Base-by-base conservation (phyloP, 2,888 invertebrate species). In the Anoplius nigerrimus region DNA sequence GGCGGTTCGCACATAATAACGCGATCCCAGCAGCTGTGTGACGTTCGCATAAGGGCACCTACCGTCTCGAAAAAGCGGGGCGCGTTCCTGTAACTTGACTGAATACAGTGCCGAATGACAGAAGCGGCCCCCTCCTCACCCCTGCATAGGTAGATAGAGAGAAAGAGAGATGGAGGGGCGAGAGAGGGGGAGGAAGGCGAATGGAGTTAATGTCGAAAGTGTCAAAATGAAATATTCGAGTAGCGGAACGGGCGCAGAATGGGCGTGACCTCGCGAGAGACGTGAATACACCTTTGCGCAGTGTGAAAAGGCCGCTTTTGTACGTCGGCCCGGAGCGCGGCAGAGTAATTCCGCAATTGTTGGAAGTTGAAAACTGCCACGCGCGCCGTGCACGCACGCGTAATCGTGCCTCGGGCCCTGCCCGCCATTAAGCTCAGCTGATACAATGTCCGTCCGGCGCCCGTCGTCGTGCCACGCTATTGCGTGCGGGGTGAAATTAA, bases 211-310 rank as follows among this genome's bases (percentile, higher is more conserved):
- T 83, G 84, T 83, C 72, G 74, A 18, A 81, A 84, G 82, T 82
- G 85, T 85, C 86, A 82, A 79, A 76, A 82, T 85, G 85, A 86
- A 84, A 84, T 86, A 86, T 85, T 84, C 79, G 77, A 82, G 78
- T 80, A 24, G 78, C 64, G 55, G 75, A 82, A 66, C 71, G 70
- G n/a, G 42, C 64, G 69, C 68, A 67, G 62, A 78, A 77, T 73
- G 74, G 85, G 84, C 84, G 84, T 84, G 83, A 84, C 79, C 79
- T 72, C 53, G 57, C 52, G 62, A 54, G 51, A 53, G 55, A 55
- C 63, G 66, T 51, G 59, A 72, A 71, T 69, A 66, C 71, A 71
- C 74, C 74, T 71, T 76, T 73, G 76, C 75, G 64, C 51, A 22
- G 11, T n/a, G 62, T 58, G 75, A 78, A 80, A n/a, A 82, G 80